These are phyloP conservation scores for Charanyca ferruginea DNA, from an alignment of 2,888 invertebrate genomes.

Conservation along the genomic window DNA sequence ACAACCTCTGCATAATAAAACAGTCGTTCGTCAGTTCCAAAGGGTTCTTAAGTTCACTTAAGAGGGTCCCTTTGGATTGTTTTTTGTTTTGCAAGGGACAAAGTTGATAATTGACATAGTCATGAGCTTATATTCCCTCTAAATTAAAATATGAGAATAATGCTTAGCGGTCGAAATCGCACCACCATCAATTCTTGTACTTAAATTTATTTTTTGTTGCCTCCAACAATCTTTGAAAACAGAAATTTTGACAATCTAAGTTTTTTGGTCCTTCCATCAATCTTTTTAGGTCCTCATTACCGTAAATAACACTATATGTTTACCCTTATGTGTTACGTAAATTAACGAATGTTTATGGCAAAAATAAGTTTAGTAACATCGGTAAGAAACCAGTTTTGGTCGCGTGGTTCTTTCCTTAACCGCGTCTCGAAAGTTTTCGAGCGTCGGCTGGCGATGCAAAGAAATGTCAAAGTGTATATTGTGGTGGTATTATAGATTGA, in stretches of 20 bases:
- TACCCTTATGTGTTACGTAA: background rate
- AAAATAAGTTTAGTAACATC: slow-evolving; percentile 22
- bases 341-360: slow-evolving; percentile 5
- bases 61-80: background rate
- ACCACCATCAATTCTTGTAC: background rate
- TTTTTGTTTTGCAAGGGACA: background rate
- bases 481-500: background rate
- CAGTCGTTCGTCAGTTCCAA: background rate
- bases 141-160: background rate
- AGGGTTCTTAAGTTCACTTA: background rate
- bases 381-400: slow-evolving; percentile 44
- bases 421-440: slow-evolving; percentile 8
- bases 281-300: background rate
- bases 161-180: background rate
- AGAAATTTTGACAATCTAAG: background rate
- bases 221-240: background rate
- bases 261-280: background rate
- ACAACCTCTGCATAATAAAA: slow-evolving; percentile 8
- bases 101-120: background rate
- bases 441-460: slow-evolving; percentile 14
- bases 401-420: slow-evolving; percentile 32
- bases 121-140: background rate
- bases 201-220: no score
- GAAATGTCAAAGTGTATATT: background rate
- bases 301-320: background rate